Percentiles rank a stretch among this genome's conserved stretches.
Conservation (phyloP, 2,113 vertebrate species). For the Scalopus aquaticus region DNA sequence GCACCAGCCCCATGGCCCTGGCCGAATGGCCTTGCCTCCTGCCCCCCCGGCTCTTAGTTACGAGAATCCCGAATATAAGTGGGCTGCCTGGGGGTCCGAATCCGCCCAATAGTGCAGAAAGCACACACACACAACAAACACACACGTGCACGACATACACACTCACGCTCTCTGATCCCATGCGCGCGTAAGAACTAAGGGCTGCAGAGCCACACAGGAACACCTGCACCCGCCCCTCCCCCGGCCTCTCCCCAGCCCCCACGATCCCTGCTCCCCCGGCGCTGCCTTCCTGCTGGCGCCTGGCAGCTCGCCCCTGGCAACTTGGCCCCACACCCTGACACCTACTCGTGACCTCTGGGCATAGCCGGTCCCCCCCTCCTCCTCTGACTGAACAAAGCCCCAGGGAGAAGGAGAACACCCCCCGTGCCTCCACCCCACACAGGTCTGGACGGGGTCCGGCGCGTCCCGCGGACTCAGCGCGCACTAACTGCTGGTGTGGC, state of each 20-base stretch:
- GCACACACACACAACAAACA: not conserved
- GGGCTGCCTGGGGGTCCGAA: not conserved
- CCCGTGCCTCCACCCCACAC: not conserved
- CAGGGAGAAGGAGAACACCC: not conserved
- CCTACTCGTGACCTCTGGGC: not conserved
- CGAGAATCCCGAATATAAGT: not conserved
- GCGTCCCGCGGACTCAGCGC: not conserved
- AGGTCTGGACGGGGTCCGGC: not conserved
- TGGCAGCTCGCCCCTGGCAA: too few relatives aligned
- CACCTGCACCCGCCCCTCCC: too few relatives aligned
- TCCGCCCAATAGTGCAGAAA: not conserved
- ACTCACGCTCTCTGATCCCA: too few relatives aligned
- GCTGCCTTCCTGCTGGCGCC: not conserved
- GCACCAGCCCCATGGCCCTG: too few relatives aligned
- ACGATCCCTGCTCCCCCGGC: not conserved
- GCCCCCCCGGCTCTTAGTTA: too few relatives aligned
- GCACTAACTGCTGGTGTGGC: too few relatives aligned
- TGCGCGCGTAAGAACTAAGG: not conserved
- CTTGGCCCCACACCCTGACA: rapidly evolving
- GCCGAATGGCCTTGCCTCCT: too few relatives aligned
- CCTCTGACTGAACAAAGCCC: not conserved
- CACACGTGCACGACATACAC: not conserved
- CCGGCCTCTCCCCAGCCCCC: too few relatives aligned
- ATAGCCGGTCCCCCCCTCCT: not conserved
- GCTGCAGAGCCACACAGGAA: too few relatives aligned